A percentile compares a stretch with the other conserved stretches of the same genome.
phyloP scores from a whole-genome alignment of 2,888 invertebrate species.

The Cancer borealis region DNA sequence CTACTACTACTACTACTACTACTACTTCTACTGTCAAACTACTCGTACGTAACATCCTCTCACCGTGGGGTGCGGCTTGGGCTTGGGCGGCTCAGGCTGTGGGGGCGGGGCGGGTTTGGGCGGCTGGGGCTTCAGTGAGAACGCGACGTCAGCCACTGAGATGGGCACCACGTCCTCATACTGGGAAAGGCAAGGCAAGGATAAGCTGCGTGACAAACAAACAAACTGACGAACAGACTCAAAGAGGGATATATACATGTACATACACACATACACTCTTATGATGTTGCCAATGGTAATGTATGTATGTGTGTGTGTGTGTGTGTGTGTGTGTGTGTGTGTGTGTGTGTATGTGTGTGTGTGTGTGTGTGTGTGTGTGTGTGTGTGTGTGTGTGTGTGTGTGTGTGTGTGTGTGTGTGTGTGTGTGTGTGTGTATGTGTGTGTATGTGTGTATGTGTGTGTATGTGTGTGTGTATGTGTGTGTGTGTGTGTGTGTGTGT shows the following conservation, averaged over 20 bases:
- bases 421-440: too few relatives aligned
- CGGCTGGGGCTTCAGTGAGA: constrained; percentile 33
- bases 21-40: not conserved
- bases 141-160: constrained; percentile 64
- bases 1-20: constrained; percentile 20
- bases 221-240: not conserved
- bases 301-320: too few relatives aligned
- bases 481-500: too few relatives aligned
- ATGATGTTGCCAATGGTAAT: too few relatives aligned
- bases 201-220: not conserved
- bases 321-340: too few relatives aligned
- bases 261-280: not conserved
- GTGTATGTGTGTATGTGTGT: too few relatives aligned
- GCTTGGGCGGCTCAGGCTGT: constrained; percentile 49
- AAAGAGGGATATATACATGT: not conserved
- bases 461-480: too few relatives aligned
- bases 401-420: too few relatives aligned
- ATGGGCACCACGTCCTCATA: constrained; percentile 75
- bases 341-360: too few relatives aligned
- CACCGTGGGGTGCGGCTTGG: constrained; percentile 24
- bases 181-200: constrained; percentile 44
- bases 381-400: too few relatives aligned
- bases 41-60: not conserved
- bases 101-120: constrained; percentile 34
- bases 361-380: too few relatives aligned